These are phyloP conservation scores for Drepana falcataria DNA, from an alignment of 2,888 invertebrate genomes.

Conservation along the genomic window DNA sequence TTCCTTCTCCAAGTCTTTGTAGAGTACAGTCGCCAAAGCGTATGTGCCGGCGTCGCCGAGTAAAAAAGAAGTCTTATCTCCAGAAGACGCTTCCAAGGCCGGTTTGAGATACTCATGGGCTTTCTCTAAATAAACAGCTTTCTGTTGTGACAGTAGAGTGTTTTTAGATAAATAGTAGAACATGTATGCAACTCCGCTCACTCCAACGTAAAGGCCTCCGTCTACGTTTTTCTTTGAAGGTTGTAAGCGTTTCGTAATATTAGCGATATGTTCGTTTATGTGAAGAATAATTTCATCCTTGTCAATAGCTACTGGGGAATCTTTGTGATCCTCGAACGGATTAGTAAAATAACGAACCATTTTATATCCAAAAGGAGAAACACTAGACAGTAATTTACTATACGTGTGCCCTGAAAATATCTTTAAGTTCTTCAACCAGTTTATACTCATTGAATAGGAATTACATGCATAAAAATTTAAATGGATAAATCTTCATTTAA, in stretches of 20 bases:
- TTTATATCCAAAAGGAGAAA: conserved; percentile 26
- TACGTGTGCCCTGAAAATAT: conserved; percentile 20
- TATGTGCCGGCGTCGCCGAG: conserved; percentile 89
- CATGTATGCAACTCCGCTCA: conserved; percentile 86
- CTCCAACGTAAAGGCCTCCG: conserved; percentile 83
- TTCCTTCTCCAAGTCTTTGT: conserved; percentile 69
- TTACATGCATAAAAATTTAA: not conserved
- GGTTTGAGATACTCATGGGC: conserved; percentile 81
- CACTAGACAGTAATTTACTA: conserved; percentile 27
- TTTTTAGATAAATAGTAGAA: conserved; percentile 83
- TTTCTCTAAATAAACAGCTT: conserved; percentile 72
- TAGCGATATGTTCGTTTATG: conserved; percentile 49
- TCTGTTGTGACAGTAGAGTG: conserved; percentile 61
- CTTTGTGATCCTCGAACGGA: conserved; percentile 50
- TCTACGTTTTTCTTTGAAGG: conserved; percentile 67
- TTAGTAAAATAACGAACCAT: conserved; percentile 70
- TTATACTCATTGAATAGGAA: conserved; percentile 25
- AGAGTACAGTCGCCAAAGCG: conserved; percentile 83
- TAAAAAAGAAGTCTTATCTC: conserved; percentile 84
- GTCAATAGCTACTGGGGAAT: conserved; percentile 23
- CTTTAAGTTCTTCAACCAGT: conserved; percentile 14
- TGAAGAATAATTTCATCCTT: conserved; percentile 38
- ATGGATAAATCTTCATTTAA: no score
- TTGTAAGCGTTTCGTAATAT: conserved; percentile 50
- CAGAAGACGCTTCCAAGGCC: conserved; percentile 75